phyloP scores from a whole-genome alignment of 2,797 vertebrate genomes.

The Acanthurus lineatus region DNA sequence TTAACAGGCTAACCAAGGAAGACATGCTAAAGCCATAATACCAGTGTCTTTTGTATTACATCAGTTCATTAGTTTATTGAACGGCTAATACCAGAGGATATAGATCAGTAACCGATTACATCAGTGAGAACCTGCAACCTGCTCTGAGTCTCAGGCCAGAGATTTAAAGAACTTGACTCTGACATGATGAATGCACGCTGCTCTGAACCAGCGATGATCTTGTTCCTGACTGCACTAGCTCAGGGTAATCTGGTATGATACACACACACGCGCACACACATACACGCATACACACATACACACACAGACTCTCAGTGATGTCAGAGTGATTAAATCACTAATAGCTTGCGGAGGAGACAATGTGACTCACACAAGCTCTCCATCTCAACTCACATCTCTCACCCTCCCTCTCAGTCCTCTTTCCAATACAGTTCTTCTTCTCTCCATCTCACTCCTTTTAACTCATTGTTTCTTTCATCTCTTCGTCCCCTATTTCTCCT shows the following conservation, averaged over 20 bases:
- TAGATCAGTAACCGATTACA: neutral
- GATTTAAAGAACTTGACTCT: slow-evolving; percentile 43
- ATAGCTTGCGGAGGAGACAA: slow-evolving; percentile 74
- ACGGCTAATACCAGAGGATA: neutral
- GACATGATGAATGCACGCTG: slow-evolving; percentile 55
- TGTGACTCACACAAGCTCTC: slow-evolving; percentile 75
- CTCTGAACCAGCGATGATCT: slow-evolving; percentile 64
- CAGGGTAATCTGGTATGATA: slow-evolving; percentile 72
- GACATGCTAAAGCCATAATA: neutral
- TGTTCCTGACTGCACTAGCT: slow-evolving; percentile 67
- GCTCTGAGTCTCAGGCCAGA: slow-evolving; percentile 40
- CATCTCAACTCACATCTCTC: slow-evolving; percentile 59
- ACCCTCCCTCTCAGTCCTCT: slow-evolving; percentile 41
- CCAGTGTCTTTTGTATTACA: neutral
- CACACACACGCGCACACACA: slow-evolving; percentile 24
- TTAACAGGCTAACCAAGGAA: neutral
- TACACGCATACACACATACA: slow-evolving; percentile 24
- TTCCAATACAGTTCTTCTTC: slow-evolving; percentile 36
- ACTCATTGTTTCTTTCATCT: slow-evolving; percentile 29
- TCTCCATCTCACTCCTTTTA: slow-evolving; percentile 37
- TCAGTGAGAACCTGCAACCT: slow-evolving; percentile 4
- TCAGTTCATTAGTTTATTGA: neutral
- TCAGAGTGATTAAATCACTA: slow-evolving; percentile 80
- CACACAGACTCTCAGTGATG: slow-evolving; percentile 54
- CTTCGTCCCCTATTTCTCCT: neutral